Base-by-base conservation (phyloP, 1,140 invertebrate species). In the Drosophila equinoxialis region DNA sequence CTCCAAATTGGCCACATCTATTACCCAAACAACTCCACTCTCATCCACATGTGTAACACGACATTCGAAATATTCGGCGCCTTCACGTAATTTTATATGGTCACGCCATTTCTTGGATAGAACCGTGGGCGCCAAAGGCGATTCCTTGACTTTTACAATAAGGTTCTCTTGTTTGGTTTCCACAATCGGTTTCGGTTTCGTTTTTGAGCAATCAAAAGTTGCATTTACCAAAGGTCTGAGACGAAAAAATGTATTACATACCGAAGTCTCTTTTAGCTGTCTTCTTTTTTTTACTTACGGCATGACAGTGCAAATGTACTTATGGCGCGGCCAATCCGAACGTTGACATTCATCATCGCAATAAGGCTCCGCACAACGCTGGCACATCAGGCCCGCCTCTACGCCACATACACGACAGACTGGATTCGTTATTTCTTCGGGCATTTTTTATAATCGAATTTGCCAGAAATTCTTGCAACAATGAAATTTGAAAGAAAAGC, bases 311-410 rank as follows among this genome's bases (percentile, higher is more conserved):
- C 83, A 87, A 1, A 72, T 20, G 8, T 72, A 72, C 61, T 84
- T 87, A 48, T 87, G 83, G 0, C 54, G 39, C 17, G 74, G 84
- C 83, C 83, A 87, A 62, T 87, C 84, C 17, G 23, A 23, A 0
- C 35, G 17, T 14, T 87, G 83, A 30, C 83, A 87, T 0, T 17
- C 6, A 0, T 30, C 60, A 20, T 23, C 64, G 58, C 83, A 87
- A 41, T 87, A 87, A 1, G 61, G 14, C 23, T 89, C 83, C 6
- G 14, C 45, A 41, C 83, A 87, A n/a, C 83, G 80, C 30, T 89
- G 62, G 63, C 83, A 87, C 83, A 80, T 80, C 8, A 80, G 26
- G 2, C 1, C 5, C 1, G 65, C 10, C 0, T 2, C 1, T 5
- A 11, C 41, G 4, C 76, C 76, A 11, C 82, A 86, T 13, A 74